phyloP scores from a whole-genome alignment of 64 coral and sea anemone genomes.

The Platygyra sinensis region DNA sequence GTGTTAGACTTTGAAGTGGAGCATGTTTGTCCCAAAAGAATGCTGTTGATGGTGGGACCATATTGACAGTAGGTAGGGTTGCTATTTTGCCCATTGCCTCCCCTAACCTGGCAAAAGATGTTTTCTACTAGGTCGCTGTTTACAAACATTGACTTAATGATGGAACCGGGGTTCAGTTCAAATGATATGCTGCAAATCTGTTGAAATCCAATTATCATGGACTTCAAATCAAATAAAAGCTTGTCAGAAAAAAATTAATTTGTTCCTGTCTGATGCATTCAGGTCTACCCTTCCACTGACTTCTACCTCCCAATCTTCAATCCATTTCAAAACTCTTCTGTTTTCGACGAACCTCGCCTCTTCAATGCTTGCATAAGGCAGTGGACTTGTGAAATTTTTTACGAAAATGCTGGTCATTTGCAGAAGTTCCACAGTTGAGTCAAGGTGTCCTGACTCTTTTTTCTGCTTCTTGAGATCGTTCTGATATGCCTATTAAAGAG shows the following conservation, averaged over 20 bases:
- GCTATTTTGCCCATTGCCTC: conserved; percentile 44
- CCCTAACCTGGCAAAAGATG: conserved; percentile 48
- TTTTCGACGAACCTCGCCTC: conserved; percentile 12
- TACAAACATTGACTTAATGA: background rate
- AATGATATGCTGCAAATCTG: conserved; percentile 35
- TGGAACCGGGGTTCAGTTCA: conserved; percentile 24
- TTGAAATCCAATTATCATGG: conserved; percentile 54
- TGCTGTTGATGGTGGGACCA: conserved; percentile 51
- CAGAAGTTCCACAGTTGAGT: no score
- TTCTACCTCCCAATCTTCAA: conserved; percentile 35
- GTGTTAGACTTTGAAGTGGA: conserved; percentile 35
- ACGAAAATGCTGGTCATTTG: conserved; percentile 43
- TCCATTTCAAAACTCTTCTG: background rate
- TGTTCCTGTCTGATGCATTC: conserved; percentile 8
- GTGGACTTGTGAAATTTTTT: background rate
- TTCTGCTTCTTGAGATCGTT: no score
- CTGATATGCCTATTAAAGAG: no score
- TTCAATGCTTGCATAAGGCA: background rate
- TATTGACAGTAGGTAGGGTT: conserved; percentile 53
- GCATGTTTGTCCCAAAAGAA: conserved; percentile 43
- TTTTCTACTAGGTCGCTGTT: conserved; percentile 73
- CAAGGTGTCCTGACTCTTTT: no score
- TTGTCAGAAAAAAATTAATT: conserved; percentile 48
- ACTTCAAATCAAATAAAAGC: conserved; percentile 49
- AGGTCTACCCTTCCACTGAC: background rate